These are phyloP conservation scores for Todiramphus chloris DNA, from an alignment of 2,113 vertebrate genomes.

Conservation along the genomic window DNA sequence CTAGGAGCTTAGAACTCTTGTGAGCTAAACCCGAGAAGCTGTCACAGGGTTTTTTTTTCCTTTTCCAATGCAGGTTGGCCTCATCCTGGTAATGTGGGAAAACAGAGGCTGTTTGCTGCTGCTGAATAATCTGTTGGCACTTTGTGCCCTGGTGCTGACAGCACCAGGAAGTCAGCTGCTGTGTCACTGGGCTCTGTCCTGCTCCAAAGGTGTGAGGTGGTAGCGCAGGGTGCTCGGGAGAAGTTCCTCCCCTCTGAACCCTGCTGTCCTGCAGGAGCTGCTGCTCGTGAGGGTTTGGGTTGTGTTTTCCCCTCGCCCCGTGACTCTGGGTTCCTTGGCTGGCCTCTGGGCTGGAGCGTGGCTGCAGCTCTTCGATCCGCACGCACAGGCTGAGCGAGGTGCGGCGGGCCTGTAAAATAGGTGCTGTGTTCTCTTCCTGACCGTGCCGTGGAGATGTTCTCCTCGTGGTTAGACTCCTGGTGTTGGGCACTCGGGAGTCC, in stretches of 20 bases:
- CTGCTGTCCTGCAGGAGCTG: not conserved
- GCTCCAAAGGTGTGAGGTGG: not conserved
- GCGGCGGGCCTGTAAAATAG: not conserved
- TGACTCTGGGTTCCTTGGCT: not conserved
- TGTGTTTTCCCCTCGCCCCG: too few relatives aligned
- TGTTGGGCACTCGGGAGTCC: not conserved
- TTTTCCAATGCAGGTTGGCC: not conserved
- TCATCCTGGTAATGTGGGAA: not conserved
- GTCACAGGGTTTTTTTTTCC: not conserved
- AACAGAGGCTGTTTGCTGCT: not conserved
- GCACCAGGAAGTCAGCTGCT: not conserved
- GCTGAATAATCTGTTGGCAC: conserved; percentile 56
- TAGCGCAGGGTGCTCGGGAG: not conserved
- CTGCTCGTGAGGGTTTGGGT: not conserved
- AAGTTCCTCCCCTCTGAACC: not conserved
- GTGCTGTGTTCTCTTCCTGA: not conserved
- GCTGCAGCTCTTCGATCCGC: not conserved
- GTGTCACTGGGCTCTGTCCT: not conserved
- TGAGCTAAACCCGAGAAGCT: not conserved
- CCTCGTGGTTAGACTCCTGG: not conserved
- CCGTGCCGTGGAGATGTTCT: not conserved
- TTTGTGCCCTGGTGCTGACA: not conserved
- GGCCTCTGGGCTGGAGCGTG: not conserved
- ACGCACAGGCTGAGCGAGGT: rapidly evolving
- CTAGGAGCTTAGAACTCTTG: not conserved